Evolutionary conservation across 2,888 invertebrate species (phyloP).

Genomic region (Lapara coniferarum): DNA sequence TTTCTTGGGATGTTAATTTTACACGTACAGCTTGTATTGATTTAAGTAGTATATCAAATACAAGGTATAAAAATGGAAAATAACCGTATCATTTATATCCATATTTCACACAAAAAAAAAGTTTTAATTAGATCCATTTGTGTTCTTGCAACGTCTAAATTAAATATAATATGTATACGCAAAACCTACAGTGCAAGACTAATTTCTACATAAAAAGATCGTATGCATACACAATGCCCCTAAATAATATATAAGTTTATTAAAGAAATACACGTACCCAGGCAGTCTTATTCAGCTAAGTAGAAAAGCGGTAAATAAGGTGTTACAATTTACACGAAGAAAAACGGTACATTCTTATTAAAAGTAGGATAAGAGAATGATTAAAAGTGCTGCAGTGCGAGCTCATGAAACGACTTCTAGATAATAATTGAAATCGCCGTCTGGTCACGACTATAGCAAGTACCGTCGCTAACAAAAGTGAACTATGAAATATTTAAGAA

Average conservation of each 20-base stretch:
- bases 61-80: background rate
- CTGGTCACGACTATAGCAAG: slow-evolving; percentile 76
- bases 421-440: slow-evolving; percentile 81
- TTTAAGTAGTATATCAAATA: background rate
- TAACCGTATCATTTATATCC: background rate
- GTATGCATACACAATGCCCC: too few relatives aligned
- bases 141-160: background rate
- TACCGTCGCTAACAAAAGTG: slow-evolving; percentile 55
- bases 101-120: background rate
- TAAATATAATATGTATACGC: too few relatives aligned
- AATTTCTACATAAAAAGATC: background rate
- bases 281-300: slow-evolving; percentile 23
- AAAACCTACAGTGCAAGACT: background rate
- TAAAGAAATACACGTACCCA: background rate
- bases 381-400: slow-evolving; percentile 70
- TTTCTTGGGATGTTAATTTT: slow-evolving; percentile 50
- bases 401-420: slow-evolving; percentile 76
- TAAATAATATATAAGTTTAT: background rate
- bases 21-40: slow-evolving; percentile 35
- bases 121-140: too few relatives aligned
- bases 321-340: slow-evolving; percentile 43
- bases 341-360: slow-evolving; percentile 58
- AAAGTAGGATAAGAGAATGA: slow-evolving; percentile 68
- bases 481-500: slow-evolving; percentile 24
- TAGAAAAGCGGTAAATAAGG: slow-evolving; percentile 32